These are phyloP conservation scores for Ramazzottius varieornatus DNA, from an alignment of 2,888 invertebrate species.

Conservation along the genomic window DNA sequence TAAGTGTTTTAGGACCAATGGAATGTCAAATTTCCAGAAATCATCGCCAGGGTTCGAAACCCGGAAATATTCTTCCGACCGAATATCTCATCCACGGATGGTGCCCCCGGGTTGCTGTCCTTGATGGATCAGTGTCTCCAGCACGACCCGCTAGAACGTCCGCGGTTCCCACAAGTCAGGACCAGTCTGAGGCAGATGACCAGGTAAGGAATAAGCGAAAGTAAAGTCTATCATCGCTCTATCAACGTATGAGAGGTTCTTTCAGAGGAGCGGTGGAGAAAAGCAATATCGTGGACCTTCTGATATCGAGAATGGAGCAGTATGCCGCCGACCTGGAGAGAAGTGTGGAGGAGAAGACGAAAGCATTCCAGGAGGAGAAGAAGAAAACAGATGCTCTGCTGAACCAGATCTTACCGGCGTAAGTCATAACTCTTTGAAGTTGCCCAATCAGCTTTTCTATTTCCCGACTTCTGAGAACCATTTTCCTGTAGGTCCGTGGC, in stretches of 20 bases:
- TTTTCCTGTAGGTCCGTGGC: background rate
- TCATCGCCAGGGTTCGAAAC: background rate
- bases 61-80: background rate
- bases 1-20: background rate
- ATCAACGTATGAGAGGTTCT: background rate
- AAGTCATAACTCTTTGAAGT: background rate
- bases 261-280: background rate
- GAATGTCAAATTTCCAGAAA: background rate
- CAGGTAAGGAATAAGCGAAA: too few species aligned
- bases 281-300: background rate
- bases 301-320: background rate
- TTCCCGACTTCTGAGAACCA: too few species aligned
- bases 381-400: background rate
- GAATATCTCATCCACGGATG: background rate
- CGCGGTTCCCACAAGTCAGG: slow-evolving; percentile 1
- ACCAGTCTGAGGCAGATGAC: background rate
- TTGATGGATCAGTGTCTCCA: background rate
- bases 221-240: too few species aligned
- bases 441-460: background rate
- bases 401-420: background rate
- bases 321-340: background rate
- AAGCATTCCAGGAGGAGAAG: background rate
- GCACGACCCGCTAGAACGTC: background rate
- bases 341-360: background rate
- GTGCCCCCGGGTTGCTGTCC: background rate